A percentile compares a stretch with the other conserved stretches of the same genome.
Evolutionary conservation across 2,113 vertebrate genomes (phyloP).

Genomic region (Hystrix brachyura): DNA sequence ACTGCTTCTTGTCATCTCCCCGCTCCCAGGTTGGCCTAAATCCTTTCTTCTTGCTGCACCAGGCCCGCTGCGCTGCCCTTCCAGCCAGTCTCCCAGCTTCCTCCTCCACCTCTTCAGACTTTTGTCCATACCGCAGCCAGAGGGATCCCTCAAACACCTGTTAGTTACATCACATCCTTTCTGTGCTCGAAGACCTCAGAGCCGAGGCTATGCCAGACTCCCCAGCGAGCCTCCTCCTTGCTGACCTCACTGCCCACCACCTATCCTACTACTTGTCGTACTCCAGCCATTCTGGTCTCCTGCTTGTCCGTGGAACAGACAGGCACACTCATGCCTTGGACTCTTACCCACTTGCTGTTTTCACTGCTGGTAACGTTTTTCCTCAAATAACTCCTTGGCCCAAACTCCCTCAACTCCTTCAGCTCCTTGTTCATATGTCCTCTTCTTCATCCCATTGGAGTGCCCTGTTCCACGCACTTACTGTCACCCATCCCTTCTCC

Average conservation of each 20-base stretch:
- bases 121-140: background rate
- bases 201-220: background rate
- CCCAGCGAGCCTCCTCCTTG: background rate
- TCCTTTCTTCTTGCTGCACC: background rate
- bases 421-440: background rate
- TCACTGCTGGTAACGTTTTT: background rate
- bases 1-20: background rate
- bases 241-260: accelerated
- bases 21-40: background rate
- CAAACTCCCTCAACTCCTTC: background rate
- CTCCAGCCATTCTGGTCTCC: background rate
- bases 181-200: background rate
- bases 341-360: background rate
- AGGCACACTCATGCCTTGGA: background rate
- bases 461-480: background rate
- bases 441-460: background rate
- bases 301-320: background rate
- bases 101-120: background rate
- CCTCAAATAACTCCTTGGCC: background rate
- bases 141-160: background rate
- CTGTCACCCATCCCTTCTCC: background rate
- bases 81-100: background rate
- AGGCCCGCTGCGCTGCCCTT: too few species aligned
- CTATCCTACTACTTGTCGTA: background rate
- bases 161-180: background rate